Base-by-base conservation (phyloP, 2,888 invertebrate species). In the Baronia brevicornis region DNA sequence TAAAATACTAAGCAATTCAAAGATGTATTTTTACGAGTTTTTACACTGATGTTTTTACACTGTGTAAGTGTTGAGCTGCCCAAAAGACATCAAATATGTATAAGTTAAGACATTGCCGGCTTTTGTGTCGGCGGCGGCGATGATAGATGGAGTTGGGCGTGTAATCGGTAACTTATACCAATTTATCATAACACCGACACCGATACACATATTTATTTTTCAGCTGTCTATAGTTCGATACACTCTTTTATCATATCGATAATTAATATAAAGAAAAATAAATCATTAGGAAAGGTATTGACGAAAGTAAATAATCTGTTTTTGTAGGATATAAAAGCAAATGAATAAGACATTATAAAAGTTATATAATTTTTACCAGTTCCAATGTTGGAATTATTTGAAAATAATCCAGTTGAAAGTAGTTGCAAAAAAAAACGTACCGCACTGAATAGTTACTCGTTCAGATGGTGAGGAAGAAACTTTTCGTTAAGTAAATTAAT, bases 111-210 rank as follows among this genome's bases (percentile, higher is more conserved):
- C 26, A 27, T 27, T 35, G 33, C 7, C 26, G 32, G 39, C 34
- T 18, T 36, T 42, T 35, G 39, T 41, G 39, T 22, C 20, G 10
- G 19, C 28, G 8, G 7, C 32, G 29, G 8, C 36, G 26, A 58
- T 69, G 69, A 70, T 70, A 52, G 62, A 70, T 69, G 57, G 48
- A 43, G 44, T 42, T 28, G 28, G 29, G 41, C 32, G 54, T 51
- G 54, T 56, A 60, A 66, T 58, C 50, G 55, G 41, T 46, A 54
- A 59, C 50, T 60, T 63, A 60, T 54, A 48, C 53, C 54, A 56
- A 58, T 62, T 57, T 53, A 60, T 65, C 61, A 62, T 38, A 48
- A 25, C 39, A 49, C 49, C 46, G 49, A 52, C 51, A 50, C 28
- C 22, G 13, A 11, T 9, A 26, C 22, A 24, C 25, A 38, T 36